Evolutionary conservation across 2,888 invertebrate species (phyloP), one percentile per base, ranked within the genome.

Genomic region (Saturnia pavonia): DNA sequence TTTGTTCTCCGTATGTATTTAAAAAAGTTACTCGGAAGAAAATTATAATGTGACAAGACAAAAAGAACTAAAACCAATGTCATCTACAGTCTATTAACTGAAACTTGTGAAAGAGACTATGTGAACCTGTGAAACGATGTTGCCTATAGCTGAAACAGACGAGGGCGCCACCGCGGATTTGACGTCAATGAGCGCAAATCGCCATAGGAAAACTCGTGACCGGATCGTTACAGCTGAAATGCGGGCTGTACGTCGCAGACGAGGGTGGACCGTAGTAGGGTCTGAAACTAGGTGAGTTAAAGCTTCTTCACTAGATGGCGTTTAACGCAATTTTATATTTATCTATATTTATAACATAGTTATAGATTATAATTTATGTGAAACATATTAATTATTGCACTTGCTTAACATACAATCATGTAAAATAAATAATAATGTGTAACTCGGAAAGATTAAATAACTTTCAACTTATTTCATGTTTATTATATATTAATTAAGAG

Each of bases 251-350:
- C 88, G 96, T 69, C 95, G 96, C 71, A 91, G 95, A 67, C 94
- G 96, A 68, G 96, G 96, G 65, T 96, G 96, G 96, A 96, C 96
- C 7, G 96, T 97, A 68, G 95, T 96, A 72, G 97, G 96, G 77
- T 96, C 96, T 77, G 96, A 96, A 94, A 94, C 96, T 82, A 95
- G 96, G 96, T 96, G 89, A 94, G 91, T 86, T 69, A 68, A 12
- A 43, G 11, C 45, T 22, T 3, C 25, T n/a, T 69, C 76, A 72
- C 79, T 76, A 92, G 93, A 88, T 90, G 93, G 77, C 91, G 85
- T 80, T 89, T 65, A 40, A 40, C 22, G 8, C n/a, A 34, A 40
- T 19, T 40, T 40, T 65, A 48, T 19, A 48, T n/a, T 3, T 48
- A n/a, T 48, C 16, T 19, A 7, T 48, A 14, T 48, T 48, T 11